These are phyloP conservation scores for Procambarus virginalis DNA, from an alignment of 1,140 invertebrate species.

Conservation along the genomic window DNA sequence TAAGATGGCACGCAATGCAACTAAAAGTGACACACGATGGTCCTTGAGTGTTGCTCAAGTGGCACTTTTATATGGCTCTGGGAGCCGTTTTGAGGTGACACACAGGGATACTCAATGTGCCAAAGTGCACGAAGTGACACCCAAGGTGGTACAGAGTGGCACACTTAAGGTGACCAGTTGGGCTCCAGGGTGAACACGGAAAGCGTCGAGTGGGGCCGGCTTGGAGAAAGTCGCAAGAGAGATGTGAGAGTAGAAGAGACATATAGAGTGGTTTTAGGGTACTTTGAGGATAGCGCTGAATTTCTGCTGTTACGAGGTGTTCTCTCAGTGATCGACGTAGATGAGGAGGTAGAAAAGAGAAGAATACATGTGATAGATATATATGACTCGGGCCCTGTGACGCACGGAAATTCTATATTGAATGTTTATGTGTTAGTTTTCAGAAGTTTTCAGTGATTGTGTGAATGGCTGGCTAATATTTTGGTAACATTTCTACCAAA, in stretches of 20 bases:
- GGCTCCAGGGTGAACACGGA: slow-evolving; percentile 56
- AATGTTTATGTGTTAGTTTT: slow-evolving; percentile 67
- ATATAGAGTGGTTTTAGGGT: slow-evolving; percentile 51
- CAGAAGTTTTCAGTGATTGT: slow-evolving; percentile 61
- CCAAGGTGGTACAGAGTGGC: neutral
- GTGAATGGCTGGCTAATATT: slow-evolving; percentile 63
- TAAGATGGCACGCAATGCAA: too few relatives aligned
- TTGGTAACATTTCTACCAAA: slow-evolving; percentile 65
- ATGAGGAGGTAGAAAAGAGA: slow-evolving; percentile 54
- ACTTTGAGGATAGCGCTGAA: slow-evolving; percentile 63
- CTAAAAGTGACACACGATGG: too few relatives aligned
- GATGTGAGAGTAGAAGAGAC: slow-evolving; percentile 43
- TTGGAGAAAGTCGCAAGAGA: slow-evolving; percentile 5
- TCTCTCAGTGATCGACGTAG: slow-evolving; percentile 65
- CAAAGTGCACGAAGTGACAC: too few relatives aligned
- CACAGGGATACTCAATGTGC: too few relatives aligned
- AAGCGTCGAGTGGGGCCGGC: slow-evolving; percentile 34
- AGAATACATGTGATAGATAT: slow-evolving; percentile 33
- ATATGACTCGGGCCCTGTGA: slow-evolving; percentile 42
- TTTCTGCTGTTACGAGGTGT: slow-evolving; percentile 65
- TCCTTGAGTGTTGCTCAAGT: neutral
- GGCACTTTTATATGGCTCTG: too few relatives aligned
- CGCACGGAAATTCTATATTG: slow-evolving; percentile 59
- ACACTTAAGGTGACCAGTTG: slow-evolving; percentile 61
- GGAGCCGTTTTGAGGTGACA: too few relatives aligned